phyloP scores from a whole-genome alignment of 2,888 invertebrate genomes.

The Tryphoninae sp. region DNA sequence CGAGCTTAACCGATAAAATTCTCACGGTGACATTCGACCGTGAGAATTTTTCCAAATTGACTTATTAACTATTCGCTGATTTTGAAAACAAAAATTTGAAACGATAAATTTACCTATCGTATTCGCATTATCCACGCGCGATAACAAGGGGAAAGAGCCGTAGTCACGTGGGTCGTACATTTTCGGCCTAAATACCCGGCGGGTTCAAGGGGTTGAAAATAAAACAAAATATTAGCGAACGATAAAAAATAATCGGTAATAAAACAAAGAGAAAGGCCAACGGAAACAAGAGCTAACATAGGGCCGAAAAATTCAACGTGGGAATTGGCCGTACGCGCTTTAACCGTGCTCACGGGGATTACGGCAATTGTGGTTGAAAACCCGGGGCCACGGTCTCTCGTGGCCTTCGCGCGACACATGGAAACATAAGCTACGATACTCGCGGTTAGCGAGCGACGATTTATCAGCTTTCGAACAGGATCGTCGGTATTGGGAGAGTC shows the following conservation, averaged over 20 bases:
- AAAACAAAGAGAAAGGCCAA: background rate
- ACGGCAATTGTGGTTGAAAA: slow-evolving; percentile 35
- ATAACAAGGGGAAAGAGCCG: no score
- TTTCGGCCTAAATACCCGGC: background rate
- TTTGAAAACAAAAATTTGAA: no score
- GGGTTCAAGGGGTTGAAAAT: slow-evolving; percentile 3
- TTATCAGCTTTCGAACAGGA: slow-evolving; percentile 40
- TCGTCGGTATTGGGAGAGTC: slow-evolving; percentile 23
- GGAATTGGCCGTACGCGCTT: slow-evolving; percentile 35
- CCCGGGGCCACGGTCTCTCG: slow-evolving; percentile 20
- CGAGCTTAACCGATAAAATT: background rate
- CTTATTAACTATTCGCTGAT: no score
- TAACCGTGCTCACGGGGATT: slow-evolving; percentile 43
- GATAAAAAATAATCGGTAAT: background rate
- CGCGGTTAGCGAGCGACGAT: slow-evolving; percentile 34
- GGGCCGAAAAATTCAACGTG: slow-evolving; percentile 31
- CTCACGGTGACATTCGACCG: background rate
- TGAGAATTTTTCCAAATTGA: no score
- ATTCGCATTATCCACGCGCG: no score
- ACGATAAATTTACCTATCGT: no score
- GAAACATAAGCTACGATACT: slow-evolving; percentile 57
- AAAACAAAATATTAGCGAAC: slow-evolving; percentile 10
- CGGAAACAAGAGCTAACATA: slow-evolving; percentile 26
- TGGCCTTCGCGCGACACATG: background rate
- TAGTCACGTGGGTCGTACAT: background rate